phyloP scores from a whole-genome alignment of 2,888 invertebrate genomes.

The Anthrax anthrax region DNA sequence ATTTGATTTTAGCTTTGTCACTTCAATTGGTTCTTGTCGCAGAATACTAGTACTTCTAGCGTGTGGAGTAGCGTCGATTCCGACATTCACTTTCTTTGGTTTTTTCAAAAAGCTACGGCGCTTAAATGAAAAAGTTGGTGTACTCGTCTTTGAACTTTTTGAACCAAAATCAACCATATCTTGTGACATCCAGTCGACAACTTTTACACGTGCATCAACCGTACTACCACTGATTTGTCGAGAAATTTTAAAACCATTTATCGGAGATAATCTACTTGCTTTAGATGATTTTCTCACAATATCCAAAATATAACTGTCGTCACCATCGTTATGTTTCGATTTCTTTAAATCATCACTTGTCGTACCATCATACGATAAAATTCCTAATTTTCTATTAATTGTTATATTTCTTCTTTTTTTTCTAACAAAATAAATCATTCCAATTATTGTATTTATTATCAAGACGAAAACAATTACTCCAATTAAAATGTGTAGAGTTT shows the following conservation, averaged over 20 bases:
- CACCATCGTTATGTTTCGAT: constrained; percentile 27
- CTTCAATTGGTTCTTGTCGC: constrained; percentile 62
- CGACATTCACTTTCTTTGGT: constrained; percentile 58
- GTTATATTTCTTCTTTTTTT: constrained; percentile 11
- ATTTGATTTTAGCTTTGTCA: constrained; percentile 38
- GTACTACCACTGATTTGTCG: constrained; percentile 65
- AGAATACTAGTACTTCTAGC: constrained; percentile 57
- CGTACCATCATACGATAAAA: constrained; percentile 28
- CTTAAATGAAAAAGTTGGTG: constrained; percentile 22
- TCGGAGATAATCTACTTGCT: constrained; percentile 35
- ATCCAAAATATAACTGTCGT: constrained; percentile 31
- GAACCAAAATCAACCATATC: constrained; percentile 62
- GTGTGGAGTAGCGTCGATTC: constrained; percentile 63
- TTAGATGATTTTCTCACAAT: constrained; percentile 34
- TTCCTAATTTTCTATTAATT: constrained; percentile 21
- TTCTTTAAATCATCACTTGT: constrained; percentile 33
- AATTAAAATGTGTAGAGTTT: constrained; percentile 45
- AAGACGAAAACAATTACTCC: constrained; percentile 56
- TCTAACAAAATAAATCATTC: constrained; percentile 19
- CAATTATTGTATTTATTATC: constrained; percentile 45
- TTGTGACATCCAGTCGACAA: constrained; percentile 72
- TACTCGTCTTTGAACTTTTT: constrained; percentile 30
- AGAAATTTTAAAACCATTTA: constrained; percentile 48
- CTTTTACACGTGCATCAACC: constrained; percentile 73
- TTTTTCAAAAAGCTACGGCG: constrained; percentile 36